phyloP scores from a whole-genome alignment of 2,888 invertebrate species.

The Exocentrus adspersus region DNA sequence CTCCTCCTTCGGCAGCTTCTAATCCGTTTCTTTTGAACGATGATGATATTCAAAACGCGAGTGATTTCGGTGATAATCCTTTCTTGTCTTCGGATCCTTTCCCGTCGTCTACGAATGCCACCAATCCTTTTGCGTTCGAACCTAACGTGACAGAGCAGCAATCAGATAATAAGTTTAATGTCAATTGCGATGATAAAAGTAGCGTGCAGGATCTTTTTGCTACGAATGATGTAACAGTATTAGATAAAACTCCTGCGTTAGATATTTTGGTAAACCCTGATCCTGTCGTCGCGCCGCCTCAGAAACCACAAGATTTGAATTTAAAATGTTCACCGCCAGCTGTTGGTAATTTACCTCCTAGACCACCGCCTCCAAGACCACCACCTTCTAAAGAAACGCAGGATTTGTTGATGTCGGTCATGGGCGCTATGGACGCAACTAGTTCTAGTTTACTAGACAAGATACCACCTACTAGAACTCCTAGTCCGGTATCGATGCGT shows the following conservation, averaged over 20 bases:
- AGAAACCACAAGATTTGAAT: slow-evolving; percentile 63
- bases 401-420: slow-evolving; percentile 85
- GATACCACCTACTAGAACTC: slow-evolving; percentile 85
- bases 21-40: slow-evolving; percentile 77
- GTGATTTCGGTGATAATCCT: slow-evolving; percentile 71
- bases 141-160: slow-evolving; percentile 59
- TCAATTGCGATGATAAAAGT: background rate
- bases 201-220: slow-evolving; percentile 22
- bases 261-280: background rate
- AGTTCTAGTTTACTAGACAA: slow-evolving; percentile 85
- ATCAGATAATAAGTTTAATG: slow-evolving; percentile 30
- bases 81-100: slow-evolving; percentile 67
- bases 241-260: background rate
- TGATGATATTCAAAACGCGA: slow-evolving; percentile 51
- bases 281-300: slow-evolving; percentile 46
- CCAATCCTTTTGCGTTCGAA: slow-evolving; percentile 75
- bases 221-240: background rate
- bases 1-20: slow-evolving; percentile 67
- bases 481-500: slow-evolving; percentile 85
- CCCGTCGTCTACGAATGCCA: slow-evolving; percentile 44
- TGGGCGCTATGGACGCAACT: slow-evolving; percentile 88
- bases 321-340: slow-evolving; percentile 56
- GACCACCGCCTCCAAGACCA: slow-evolving; percentile 65
- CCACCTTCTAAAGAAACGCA: slow-evolving; percentile 83
- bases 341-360: slow-evolving; percentile 42